Evolutionary conservation across 2,888 invertebrate genomes (phyloP), one percentile per base, ranked within the genome.

Genomic region (Pyrochroa serraticornis): DNA sequence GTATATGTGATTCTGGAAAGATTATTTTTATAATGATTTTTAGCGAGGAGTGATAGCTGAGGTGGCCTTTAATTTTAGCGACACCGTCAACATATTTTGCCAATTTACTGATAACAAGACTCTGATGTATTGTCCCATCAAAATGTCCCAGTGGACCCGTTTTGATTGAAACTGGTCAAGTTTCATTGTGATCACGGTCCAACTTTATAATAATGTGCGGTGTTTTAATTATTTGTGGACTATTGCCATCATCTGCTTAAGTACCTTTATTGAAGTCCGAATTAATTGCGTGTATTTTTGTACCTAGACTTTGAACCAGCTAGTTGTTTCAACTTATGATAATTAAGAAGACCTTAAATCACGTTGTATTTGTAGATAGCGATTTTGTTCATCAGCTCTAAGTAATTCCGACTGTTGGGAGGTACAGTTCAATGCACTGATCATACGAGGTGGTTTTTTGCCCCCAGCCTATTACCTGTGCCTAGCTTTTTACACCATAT

Each of bases 401-500:
- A 22, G 22, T 22, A 22, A 22, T 22, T 22, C 22, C 22, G 22
- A 22, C 22, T 22, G 22, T 22, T 22, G 22, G 37, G 45, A 45
- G 65, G 62, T 62, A 62, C 63, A 62, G 58, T 60, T 56, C 44
- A 47, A 53, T 60, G 65, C 64, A 66, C 63, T 60, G 65, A 64
- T 54, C 31, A 57, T 60, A 57, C 60, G 52, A 60, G 63, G 62
- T 52, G 63, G 53, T 59, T 55, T 63, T 63, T 58, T 57, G 60
- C 54, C 62, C 62, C 57, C 63, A 60, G 67, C 71, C 70, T 70
- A 71, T 65, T 70, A 68, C 71, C 73, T 73, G 75, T 74, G 74
- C 74, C 74, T 75, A 73, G 73, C 71, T 71, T 73, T 71, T 75
- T 73, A 70, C 67, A 70, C 66, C 64, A 61, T 70, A 57, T 58